A percentile compares a stretch with the other conserved stretches of the same genome.
phyloP scores from a whole-genome alignment of 2,797 vertebrate species.

The Choloepus didactylus region DNA sequence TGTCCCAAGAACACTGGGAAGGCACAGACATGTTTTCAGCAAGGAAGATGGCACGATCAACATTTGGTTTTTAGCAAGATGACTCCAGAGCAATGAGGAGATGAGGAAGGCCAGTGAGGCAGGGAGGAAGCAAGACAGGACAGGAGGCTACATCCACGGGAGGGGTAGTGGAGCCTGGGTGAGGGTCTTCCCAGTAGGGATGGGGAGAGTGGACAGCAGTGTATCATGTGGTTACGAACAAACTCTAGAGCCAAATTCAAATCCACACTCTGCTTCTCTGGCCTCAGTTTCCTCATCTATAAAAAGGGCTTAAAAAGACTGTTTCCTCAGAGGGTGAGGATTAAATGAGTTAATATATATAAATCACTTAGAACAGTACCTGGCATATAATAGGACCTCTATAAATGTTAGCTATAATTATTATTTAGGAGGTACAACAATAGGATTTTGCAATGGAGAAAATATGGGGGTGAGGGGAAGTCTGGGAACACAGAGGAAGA shows the following conservation, averaged over 20 bases:
- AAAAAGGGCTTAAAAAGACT: background rate
- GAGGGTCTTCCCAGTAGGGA: background rate
- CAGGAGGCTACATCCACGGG: background rate
- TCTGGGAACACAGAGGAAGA: background rate
- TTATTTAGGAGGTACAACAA: background rate
- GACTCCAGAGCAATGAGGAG: background rate
- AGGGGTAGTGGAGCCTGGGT: background rate
- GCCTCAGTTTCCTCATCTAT: background rate
- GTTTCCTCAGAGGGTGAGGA: background rate
- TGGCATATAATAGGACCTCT: rapidly evolving
- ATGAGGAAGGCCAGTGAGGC: background rate
- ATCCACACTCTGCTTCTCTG: background rate
- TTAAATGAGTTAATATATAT: background rate
- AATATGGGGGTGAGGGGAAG: background rate
- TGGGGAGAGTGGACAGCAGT: background rate
- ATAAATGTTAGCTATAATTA: background rate
- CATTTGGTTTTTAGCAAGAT: background rate
- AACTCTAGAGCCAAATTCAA: background rate
- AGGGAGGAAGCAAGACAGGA: background rate
- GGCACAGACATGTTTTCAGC: background rate
- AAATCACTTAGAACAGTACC: background rate
- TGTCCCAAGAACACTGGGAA: background rate
- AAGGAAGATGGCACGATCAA: background rate
- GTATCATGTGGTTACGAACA: rapidly evolving
- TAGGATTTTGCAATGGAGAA: background rate